Evolutionary conservation across 1,140 invertebrate species (phyloP).

Genomic region (Panagrolaimus sp.): DNA sequence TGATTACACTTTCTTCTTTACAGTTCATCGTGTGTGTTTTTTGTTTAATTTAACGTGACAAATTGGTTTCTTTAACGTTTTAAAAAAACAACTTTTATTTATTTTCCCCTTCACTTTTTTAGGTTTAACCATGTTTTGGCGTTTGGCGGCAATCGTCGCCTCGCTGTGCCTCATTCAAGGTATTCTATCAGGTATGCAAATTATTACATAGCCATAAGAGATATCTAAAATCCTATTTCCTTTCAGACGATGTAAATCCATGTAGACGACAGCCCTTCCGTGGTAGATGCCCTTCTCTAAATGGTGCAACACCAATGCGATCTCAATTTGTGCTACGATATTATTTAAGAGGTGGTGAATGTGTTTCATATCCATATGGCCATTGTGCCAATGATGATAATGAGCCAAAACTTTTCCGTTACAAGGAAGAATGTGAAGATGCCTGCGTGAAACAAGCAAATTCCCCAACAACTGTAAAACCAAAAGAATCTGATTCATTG

Average conservation of each 20-base stretch:
- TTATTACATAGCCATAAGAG: neutral
- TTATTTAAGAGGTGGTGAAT: constrained; percentile 54
- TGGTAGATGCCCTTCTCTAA: constrained; percentile 49
- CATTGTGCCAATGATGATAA: constrained; percentile 54
- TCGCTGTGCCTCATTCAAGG: constrained; percentile 1
- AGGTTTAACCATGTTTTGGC: neutral
- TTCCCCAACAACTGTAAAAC: constrained; percentile 12
- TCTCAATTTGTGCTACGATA: constrained; percentile 57
- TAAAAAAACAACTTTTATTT: too few relatives aligned
- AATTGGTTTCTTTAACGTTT: too few relatives aligned
- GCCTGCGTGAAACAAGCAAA: constrained; percentile 32
- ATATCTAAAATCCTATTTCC: neutral
- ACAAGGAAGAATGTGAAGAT: constrained; percentile 58
- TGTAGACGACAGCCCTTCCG: constrained; percentile 57
- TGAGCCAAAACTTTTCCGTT: constrained; percentile 54
- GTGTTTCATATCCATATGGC: constrained; percentile 57
- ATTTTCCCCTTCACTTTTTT: too few relatives aligned
- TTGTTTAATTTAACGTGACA: too few relatives aligned
- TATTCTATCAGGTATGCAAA: neutral
- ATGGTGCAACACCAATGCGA: constrained; percentile 37
- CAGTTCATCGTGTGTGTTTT: too few relatives aligned
- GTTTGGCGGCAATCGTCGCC: constrained; percentile 1
- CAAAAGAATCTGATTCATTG: constrained; percentile 16
- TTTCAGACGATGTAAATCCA: constrained; percentile 44
- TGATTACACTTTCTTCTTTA: too few relatives aligned